phyloP scores from a whole-genome alignment of 2,113 vertebrate species.

The Pavo muticus region DNA sequence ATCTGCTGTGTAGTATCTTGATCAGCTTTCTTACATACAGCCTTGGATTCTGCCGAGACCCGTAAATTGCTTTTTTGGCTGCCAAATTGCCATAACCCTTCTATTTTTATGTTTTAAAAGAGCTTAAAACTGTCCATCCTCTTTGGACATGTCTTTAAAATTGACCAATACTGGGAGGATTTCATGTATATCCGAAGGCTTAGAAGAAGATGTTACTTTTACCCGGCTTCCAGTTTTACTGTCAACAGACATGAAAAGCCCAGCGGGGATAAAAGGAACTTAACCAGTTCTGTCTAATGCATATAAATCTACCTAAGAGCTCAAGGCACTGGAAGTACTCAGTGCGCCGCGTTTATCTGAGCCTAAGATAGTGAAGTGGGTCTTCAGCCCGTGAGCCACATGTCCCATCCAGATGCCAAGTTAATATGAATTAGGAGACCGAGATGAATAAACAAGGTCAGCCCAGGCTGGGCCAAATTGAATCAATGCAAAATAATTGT shows the following conservation, averaged over 20 bases:
- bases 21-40: constrained; percentile 81
- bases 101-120: constrained; percentile 84
- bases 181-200: constrained; percentile 82
- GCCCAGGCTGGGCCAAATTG: constrained; percentile 76
- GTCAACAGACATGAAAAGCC: constrained; percentile 83
- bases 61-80: constrained; percentile 78
- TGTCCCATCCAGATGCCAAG: constrained; percentile 75
- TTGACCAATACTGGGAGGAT: constrained; percentile 82
- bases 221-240: constrained; percentile 82
- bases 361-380: constrained; percentile 77
- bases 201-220: constrained; percentile 78
- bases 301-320: constrained; percentile 87
- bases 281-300: constrained; percentile 83
- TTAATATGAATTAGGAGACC: constrained; percentile 78
- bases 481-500: constrained; percentile 79
- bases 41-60: constrained; percentile 72
- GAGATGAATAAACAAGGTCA: constrained; percentile 83
- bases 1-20: constrained; percentile 79
- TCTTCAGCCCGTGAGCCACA: constrained; percentile 77
- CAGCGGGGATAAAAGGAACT: constrained; percentile 83
- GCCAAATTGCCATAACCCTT: constrained; percentile 84
- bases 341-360: constrained; percentile 68
- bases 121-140: constrained; percentile 82
- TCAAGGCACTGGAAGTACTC: constrained; percentile 77
- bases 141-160: constrained; percentile 83